Conservation (phyloP, 2,113 vertebrate species). For the Periophthalmus modestus region DNA sequence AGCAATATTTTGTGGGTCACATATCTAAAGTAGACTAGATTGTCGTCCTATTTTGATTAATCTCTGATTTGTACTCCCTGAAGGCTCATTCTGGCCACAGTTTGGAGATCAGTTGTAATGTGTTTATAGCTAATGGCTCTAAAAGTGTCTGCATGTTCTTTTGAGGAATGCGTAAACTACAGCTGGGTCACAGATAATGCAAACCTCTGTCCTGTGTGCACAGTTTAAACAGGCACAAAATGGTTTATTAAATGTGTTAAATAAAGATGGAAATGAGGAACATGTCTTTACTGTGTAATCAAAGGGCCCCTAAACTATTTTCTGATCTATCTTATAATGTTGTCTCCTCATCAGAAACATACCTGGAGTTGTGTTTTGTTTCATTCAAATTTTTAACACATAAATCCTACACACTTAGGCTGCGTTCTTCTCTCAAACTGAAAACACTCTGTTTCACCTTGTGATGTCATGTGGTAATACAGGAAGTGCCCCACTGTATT, state of each 20-base stretch:
- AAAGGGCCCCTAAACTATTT: neutral
- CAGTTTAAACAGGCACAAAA: neutral
- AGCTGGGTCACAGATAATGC: slow-evolving; percentile 50
- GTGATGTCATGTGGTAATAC: too few relatives aligned
- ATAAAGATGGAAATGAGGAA: neutral
- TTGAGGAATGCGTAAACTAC: slow-evolving; percentile 9
- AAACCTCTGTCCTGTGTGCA: slow-evolving; percentile 25
- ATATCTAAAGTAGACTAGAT: neutral
- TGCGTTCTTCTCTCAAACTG: too few relatives aligned
- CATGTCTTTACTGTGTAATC: neutral
- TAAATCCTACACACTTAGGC: too few relatives aligned
- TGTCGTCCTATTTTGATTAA: neutral
- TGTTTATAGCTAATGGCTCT: neutral
- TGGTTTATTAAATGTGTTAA: neutral
- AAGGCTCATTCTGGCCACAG: neutral
- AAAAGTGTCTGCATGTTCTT: slow-evolving; percentile 6
- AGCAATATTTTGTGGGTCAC: neutral
- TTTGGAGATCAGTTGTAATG: neutral
- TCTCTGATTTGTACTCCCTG: neutral
- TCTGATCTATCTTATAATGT: too few relatives aligned
- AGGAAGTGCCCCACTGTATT: too few relatives aligned
- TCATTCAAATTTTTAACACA: too few relatives aligned
- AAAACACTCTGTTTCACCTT: too few relatives aligned
- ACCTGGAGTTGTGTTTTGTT: too few relatives aligned
- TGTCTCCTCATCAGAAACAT: too few relatives aligned